Evolutionary conservation across 2,888 invertebrate species (phyloP).

Genomic region (Apeira syringaria): DNA sequence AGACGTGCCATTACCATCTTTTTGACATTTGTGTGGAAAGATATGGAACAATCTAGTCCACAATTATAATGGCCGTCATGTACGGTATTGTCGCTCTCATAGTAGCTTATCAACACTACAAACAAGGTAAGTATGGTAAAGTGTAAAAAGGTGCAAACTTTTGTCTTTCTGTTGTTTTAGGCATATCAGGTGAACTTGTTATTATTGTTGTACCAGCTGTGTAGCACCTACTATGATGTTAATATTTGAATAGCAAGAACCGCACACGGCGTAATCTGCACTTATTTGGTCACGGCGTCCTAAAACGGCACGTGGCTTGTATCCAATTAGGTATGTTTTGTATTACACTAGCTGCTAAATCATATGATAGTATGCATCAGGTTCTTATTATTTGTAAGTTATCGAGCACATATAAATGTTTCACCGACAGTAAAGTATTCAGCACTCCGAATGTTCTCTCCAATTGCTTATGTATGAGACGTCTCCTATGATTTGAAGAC

Average conservation of each 20-base stretch:
- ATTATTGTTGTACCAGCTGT: conserved; percentile 18
- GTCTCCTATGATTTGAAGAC: conserved; percentile 18
- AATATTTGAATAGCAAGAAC: conserved; percentile 24
- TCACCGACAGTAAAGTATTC: conserved; percentile 8
- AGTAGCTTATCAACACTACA: conserved; percentile 16
- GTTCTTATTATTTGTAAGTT: conserved; percentile 3
- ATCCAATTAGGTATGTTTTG: conserved; percentile 23
- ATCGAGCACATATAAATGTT: conserved; percentile 9
- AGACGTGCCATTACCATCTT: no score
- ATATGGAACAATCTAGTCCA: no score
- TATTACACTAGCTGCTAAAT: conserved; percentile 10
- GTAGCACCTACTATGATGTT: conserved; percentile 32
- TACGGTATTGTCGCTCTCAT: no score
- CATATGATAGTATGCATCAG: not conserved
- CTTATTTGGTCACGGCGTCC: conserved; percentile 30
- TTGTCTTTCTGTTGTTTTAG: conserved; percentile 23
- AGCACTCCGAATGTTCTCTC: conserved; percentile 13
- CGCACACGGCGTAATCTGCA: conserved; percentile 32
- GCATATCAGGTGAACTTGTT: conserved; percentile 34
- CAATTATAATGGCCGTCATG: no score
- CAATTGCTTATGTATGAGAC: conserved; percentile 20
- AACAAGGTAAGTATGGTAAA: conserved; percentile 14
- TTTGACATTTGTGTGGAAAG: no score
- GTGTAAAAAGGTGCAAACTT: conserved; percentile 15
- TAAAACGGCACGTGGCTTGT: conserved; percentile 19